Conservation (phyloP, 2,888 invertebrate species). For the Drosophila gaucha region DNA sequence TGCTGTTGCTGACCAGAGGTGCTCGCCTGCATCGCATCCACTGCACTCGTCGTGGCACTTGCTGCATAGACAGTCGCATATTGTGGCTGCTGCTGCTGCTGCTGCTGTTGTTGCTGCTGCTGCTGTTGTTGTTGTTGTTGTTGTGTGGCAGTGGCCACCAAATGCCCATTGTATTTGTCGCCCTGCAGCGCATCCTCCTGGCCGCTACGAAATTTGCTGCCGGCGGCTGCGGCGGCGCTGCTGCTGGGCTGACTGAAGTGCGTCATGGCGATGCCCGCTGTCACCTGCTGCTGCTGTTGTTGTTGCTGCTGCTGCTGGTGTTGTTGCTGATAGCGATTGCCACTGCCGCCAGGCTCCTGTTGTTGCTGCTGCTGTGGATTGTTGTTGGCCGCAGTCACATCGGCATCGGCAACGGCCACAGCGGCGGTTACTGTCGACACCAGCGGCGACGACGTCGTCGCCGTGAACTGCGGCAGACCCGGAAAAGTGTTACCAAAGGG, state of each 20-base stretch:
- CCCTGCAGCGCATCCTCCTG: conserved; percentile 82
- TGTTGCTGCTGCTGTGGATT: conserved; percentile 56
- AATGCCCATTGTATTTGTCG: conserved; percentile 86
- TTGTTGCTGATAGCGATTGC: conserved; percentile 83
- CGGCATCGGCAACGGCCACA: conserved; percentile 87
- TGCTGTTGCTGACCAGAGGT: conserved; percentile 66
- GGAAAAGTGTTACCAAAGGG: conserved; percentile 92
- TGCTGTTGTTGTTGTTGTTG: conserved; percentile 76
- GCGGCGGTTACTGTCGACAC: conserved; percentile 87
- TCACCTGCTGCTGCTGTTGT: conserved; percentile 62
- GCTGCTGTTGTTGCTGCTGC: conserved; percentile 65
- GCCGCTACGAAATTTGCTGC: conserved; percentile 86
- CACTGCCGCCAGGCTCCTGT: conserved; percentile 62
- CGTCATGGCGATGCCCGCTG: conserved; percentile 82
- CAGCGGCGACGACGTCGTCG: conserved; percentile 84
- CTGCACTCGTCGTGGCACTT: conserved; percentile 55
- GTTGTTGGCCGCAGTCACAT: conserved; percentile 76
- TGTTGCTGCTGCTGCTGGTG: conserved; percentile 64
- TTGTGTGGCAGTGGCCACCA: conserved; percentile 69
- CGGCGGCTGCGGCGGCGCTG: conserved; percentile 27
- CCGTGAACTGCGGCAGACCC: conserved; percentile 92
- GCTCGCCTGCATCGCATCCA: conserved; percentile 65
- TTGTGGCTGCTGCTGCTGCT: conserved; percentile 70
- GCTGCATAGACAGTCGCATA: conserved; percentile 79
- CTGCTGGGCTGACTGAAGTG: conserved; percentile 86